Percentiles rank a stretch among this genome's conserved stretches.
Conservation (phyloP, 2,888 invertebrate species). For the Hydrotaea diabolus region DNA sequence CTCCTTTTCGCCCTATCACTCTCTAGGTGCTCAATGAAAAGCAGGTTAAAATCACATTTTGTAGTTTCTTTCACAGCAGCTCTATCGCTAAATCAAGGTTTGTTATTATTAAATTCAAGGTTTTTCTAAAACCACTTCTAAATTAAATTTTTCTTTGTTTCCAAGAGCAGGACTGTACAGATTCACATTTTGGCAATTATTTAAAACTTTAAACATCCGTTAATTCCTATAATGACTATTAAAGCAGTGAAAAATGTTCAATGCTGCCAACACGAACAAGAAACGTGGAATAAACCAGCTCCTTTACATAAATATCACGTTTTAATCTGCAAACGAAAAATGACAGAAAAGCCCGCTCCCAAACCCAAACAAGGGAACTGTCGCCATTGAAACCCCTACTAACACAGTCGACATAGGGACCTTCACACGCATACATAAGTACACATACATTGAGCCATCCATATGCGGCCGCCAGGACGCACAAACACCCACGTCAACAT, state of each 20-base stretch:
- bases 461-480: neutral
- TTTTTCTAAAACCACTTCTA: too few relatives aligned
- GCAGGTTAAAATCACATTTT: too few relatives aligned
- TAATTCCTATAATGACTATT: constrained; percentile 43
- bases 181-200: neutral
- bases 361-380: constrained; percentile 26
- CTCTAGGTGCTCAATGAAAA: too few relatives aligned
- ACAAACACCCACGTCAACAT: constrained; percentile 4
- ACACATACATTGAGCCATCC: neutral
- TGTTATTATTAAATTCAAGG: too few relatives aligned
- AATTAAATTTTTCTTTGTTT: too few relatives aligned
- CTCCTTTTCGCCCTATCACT: too few relatives aligned
- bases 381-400: constrained; percentile 22
- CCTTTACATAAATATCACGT: constrained; percentile 49
- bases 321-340: constrained; percentile 36
- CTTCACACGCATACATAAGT: too few relatives aligned
- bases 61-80: too few relatives aligned
- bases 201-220: constrained; percentile 45
- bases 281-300: constrained; percentile 16
- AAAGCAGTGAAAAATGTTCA: constrained; percentile 10
- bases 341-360: neutral
- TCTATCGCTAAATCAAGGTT: too few relatives aligned
- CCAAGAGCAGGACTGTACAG: too few relatives aligned
- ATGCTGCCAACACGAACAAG: constrained; percentile 24
- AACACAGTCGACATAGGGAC: neutral